phyloP scores from a whole-genome alignment of 2,888 invertebrate species.

The Quadroppia sp. region DNA sequence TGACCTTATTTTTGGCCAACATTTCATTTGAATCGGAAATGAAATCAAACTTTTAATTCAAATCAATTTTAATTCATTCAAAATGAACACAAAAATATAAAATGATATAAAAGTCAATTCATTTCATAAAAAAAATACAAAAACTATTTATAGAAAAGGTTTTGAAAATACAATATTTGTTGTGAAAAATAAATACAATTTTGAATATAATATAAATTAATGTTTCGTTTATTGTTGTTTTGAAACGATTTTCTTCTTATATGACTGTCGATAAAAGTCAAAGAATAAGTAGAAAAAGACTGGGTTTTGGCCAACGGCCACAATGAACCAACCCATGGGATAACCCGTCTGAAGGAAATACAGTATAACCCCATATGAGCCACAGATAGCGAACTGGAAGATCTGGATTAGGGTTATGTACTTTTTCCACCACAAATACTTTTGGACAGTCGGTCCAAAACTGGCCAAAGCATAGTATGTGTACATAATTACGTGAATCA shows the following conservation, averaged over 20 bases:
- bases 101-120: no score
- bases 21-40: no score
- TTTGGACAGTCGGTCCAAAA: slow-evolving; percentile 38
- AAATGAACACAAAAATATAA: no score
- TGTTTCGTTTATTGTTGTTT: not conserved
- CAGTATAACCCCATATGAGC: slow-evolving; percentile 37
- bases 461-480: slow-evolving; percentile 36
- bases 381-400: slow-evolving; percentile 39
- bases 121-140: no score
- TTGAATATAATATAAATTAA: no score
- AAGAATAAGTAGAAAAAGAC: slow-evolving; percentile 40
- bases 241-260: slow-evolving; percentile 1
- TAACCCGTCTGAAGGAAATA: slow-evolving; percentile 40
- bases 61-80: no score
- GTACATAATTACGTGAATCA: slow-evolving; percentile 38
- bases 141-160: no score
- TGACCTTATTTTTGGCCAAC: no score
- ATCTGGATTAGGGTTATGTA: slow-evolving; percentile 39
- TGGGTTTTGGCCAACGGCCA: slow-evolving; percentile 41
- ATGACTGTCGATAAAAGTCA: slow-evolving; percentile 40
- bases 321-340: slow-evolving; percentile 40
- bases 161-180: no score
- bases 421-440: slow-evolving; percentile 41
- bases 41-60: no score
- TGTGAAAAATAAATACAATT: no score